Evolutionary conservation across 2,888 invertebrate genomes (phyloP), one percentile per base, ranked within the genome.

Genomic region (Drosophila mimetica): DNA sequence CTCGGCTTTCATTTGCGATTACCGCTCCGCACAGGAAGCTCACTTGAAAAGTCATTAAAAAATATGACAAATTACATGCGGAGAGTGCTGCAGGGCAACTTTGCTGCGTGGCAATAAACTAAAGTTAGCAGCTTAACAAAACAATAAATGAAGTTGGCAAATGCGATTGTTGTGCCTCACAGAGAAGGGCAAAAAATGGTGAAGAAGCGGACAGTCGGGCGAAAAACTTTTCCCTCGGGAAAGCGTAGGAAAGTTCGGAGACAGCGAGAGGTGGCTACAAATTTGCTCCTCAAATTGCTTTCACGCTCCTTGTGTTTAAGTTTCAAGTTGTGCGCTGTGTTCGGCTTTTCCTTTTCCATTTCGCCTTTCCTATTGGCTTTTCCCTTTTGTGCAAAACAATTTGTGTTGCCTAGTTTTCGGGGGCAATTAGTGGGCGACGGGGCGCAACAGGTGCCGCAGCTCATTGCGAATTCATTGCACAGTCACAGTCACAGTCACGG

Each of bases 71-170:
- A 84, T 86, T 73, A 81, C 71, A 76, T 86, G 75, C 81, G 71
- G 41, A 58, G 50, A 11, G 47, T 8, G 13, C 22, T 32, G 20
- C 8, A 5, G 25, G 44, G 32, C 16, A 50, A 72, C 67, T 85
- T 78, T 59, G 54, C 46, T 64, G 53, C 63, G 67, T 71, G 79
- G 75, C 85, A 81, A 81, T 86, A 84, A 86, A 84, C 81, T 77
- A 81, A 86, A 84, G 84, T 84, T 84, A 84, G 85, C 85, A 84
- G 85, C 87, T 84, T 84, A 84, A 84, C 84, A 86, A 86, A 84
- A 84, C 87, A 84, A 84, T 84, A 86, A 86, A 84, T 86, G 86
- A 86, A 84, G 85, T 83, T 84, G 78, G 81, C 71, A 84, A 86
- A 83, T 80, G 86, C 86, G 86, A 86, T 83, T 86, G 84, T 84